These are phyloP conservation scores for Caenorhabditis elegans DNA, from an alignment of 1,140 invertebrate genomes.

Conservation along the genomic window DNA sequence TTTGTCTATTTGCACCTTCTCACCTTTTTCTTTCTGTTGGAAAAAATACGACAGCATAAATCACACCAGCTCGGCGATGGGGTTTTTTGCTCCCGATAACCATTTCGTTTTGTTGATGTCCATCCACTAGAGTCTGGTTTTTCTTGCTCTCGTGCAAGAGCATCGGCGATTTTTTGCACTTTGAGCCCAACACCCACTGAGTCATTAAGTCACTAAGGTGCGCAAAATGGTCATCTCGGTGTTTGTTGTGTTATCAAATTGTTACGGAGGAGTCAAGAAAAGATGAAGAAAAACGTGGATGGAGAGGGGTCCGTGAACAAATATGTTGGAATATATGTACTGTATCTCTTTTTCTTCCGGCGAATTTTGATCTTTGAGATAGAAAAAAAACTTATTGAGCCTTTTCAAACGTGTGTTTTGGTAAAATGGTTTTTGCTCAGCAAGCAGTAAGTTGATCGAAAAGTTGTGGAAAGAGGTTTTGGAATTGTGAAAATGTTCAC, in stretches of 20 bases:
- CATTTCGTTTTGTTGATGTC: slow-evolving; percentile 23
- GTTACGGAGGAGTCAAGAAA: background rate
- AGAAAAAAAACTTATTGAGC: background rate
- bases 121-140: background rate
- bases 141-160: background rate
- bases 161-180: background rate
- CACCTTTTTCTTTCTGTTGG: slow-evolving; percentile 16
- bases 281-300: background rate
- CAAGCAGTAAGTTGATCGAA: too few relatives aligned
- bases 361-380: background rate
- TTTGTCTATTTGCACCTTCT: background rate
- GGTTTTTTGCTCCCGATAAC: background rate
- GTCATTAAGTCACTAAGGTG: background rate
- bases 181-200: background rate
- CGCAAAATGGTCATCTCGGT: background rate
- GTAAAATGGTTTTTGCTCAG: background rate
- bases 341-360: background rate
- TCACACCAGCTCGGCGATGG: background rate
- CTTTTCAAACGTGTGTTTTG: background rate
- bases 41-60: slow-evolving; percentile 11
- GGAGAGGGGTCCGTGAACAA: background rate
- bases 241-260: background rate
- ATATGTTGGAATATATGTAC: slow-evolving; percentile 5
- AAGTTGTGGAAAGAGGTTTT: too few relatives aligned
- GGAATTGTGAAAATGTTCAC: too few relatives aligned